Evolutionary conservation across 2,797 vertebrate species (phyloP).

Genomic region (Periophthalmus magnuspinnatus): DNA sequence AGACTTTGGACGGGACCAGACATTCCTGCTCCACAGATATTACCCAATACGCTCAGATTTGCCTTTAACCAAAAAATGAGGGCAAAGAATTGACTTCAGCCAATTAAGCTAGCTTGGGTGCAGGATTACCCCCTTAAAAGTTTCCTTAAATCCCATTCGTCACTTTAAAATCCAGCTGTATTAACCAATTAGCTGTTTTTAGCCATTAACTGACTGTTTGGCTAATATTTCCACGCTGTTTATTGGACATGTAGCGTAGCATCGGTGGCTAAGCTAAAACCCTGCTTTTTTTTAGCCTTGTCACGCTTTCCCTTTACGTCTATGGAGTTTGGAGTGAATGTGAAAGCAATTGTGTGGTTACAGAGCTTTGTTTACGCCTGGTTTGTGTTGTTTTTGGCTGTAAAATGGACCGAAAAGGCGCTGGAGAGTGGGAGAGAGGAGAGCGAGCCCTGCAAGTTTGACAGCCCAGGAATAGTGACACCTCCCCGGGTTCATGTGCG

Average conservation of each 20-base stretch:
- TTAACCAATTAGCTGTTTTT: background rate
- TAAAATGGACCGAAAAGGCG: background rate
- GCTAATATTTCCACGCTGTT: slow-evolving; percentile 12
- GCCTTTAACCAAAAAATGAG: slow-evolving; percentile 34
- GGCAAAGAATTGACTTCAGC: slow-evolving; percentile 42
- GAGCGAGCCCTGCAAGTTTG: background rate
- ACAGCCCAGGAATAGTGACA: background rate
- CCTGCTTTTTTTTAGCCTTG: slow-evolving; percentile 50
- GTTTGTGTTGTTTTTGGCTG: background rate
- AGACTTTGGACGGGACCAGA: background rate
- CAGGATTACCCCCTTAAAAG: slow-evolving; percentile 14
- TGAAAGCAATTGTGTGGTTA: background rate
- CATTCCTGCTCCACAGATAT: slow-evolving; percentile 26
- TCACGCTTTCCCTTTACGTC: slow-evolving; percentile 51
- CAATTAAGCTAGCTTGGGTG: slow-evolving; percentile 56
- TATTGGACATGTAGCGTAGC: slow-evolving; percentile 30
- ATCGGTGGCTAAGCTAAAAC: slow-evolving; percentile 46
- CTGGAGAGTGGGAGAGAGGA: background rate
- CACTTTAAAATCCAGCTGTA: background rate
- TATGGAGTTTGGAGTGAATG: background rate
- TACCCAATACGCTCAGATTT: slow-evolving; percentile 23
- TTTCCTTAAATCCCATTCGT: background rate
- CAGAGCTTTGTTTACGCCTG: slow-evolving; percentile 11
- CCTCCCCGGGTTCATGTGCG: background rate
- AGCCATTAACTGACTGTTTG: background rate